These are phyloP conservation scores for Nasonia longicornis DNA, from an alignment of 1,140 invertebrate species.

Conservation along the genomic window DNA sequence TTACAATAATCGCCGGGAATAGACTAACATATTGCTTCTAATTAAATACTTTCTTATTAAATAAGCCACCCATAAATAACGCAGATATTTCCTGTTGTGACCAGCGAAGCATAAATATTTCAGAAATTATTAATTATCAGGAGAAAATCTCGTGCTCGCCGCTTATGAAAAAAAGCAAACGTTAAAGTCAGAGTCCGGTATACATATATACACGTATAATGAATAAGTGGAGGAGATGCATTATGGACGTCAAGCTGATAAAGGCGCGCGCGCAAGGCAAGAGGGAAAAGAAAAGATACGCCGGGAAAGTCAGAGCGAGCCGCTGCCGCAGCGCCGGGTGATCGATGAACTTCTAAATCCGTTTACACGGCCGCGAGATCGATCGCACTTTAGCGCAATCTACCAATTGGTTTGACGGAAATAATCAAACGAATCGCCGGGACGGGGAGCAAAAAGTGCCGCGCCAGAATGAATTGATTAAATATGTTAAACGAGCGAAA, in stretches of 20 bases:
- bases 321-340: neutral
- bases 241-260: constrained; percentile 8
- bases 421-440: constrained; percentile 4
- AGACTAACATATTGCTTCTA: neutral
- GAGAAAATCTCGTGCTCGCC: neutral
- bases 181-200: neutral
- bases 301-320: neutral
- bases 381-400: neutral
- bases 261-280: neutral
- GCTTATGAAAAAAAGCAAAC: neutral
- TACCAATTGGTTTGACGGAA: constrained; percentile 11
- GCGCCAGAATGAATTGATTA: neutral
- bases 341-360: constrained; percentile 17
- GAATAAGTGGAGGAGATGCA: constrained; percentile 1
- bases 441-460: neutral
- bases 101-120: constrained; percentile 3
- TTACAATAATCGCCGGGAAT: neutral
- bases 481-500: constrained; percentile 10
- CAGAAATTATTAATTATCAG: neutral
- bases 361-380: constrained; percentile 8
- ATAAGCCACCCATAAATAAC: neutral
- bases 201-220: neutral
- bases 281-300: constrained; percentile 3
- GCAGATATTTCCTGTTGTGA: neutral
- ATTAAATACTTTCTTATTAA: neutral